Percentiles rank a stretch among this genome's conserved stretches.
phyloP scores from a whole-genome alignment of 2,113 vertebrate species.

The Acrocephalus arundinaceus region DNA sequence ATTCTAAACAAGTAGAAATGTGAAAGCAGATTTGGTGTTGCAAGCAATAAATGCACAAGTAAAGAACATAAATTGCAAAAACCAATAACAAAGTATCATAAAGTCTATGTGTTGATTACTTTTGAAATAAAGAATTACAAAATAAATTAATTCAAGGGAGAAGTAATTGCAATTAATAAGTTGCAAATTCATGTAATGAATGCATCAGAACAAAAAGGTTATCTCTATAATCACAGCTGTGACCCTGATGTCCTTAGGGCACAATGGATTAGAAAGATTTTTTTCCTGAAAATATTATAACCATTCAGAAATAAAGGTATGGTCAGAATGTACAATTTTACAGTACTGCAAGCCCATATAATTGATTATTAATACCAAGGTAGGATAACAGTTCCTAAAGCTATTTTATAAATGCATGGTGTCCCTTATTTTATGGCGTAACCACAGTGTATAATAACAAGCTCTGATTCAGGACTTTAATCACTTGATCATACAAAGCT shows the following conservation, averaged over 20 bases:
- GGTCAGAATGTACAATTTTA: background rate
- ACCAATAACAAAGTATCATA: background rate
- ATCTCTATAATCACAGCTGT: slow-evolving; percentile 12
- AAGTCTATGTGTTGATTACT: background rate
- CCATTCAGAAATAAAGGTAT: slow-evolving; percentile 7
- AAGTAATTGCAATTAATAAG: slow-evolving; percentile 47
- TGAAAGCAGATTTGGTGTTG: background rate
- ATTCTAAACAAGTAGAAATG: background rate
- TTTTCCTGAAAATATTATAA: background rate
- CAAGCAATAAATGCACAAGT: background rate
- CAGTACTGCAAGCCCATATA: background rate
- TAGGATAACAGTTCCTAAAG: background rate
- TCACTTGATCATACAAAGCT: background rate
- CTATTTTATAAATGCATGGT: background rate
- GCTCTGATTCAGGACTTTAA: background rate
- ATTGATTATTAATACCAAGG: slow-evolving; percentile 3
- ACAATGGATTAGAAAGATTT: background rate
- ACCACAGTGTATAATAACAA: background rate
- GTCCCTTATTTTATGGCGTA: background rate
- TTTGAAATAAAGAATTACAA: slow-evolving; percentile 56
- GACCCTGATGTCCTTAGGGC: slow-evolving; percentile 19
- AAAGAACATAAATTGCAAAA: background rate
- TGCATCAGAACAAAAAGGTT: slow-evolving; percentile 32
- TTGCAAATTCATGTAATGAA: slow-evolving; percentile 28
- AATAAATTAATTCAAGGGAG: slow-evolving; percentile 64